Percentiles rank a stretch among this genome's conserved stretches.
phyloP scores from a whole-genome alignment of 2,797 vertebrate species.

The Balearica regulorum region DNA sequence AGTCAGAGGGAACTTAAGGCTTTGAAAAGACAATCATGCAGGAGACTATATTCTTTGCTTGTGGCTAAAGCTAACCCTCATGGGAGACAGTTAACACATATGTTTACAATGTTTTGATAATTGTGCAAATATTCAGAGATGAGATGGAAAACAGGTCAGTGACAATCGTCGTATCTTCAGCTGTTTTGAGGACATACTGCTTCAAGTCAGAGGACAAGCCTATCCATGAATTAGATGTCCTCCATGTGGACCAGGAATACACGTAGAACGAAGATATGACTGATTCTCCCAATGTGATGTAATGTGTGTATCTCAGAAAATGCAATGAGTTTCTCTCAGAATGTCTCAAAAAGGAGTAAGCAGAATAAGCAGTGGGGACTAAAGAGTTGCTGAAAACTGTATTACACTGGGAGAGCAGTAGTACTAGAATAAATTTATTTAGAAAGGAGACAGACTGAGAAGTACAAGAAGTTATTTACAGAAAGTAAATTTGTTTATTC shows the following conservation, averaged over 20 bases:
- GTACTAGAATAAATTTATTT: not conserved
- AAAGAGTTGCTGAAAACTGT: not conserved
- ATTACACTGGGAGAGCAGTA: not conserved
- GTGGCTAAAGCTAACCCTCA: not conserved
- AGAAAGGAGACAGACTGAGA: not conserved
- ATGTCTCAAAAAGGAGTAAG: not conserved
- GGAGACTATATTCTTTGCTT: not conserved
- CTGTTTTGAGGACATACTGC: not conserved
- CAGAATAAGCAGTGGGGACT: not conserved
- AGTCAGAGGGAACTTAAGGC: not conserved
- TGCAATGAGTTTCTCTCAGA: not conserved
- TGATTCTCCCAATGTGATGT: not conserved
- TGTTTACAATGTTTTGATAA: not conserved
- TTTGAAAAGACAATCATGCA: not conserved
- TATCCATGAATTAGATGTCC: not conserved
- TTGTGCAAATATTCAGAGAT: not conserved
- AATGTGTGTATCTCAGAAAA: not conserved
- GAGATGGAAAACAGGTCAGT: not conserved
- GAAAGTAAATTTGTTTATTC: not conserved
- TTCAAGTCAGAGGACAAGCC: not conserved
- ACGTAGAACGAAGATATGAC: not conserved
- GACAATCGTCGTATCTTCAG: not conserved
- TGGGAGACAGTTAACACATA: not conserved
- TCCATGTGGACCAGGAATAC: not conserved
- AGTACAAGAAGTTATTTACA: not conserved